Evolutionary conservation across 2,113 vertebrate genomes (phyloP).

Genomic region (Myrmecobius fasciatus): DNA sequence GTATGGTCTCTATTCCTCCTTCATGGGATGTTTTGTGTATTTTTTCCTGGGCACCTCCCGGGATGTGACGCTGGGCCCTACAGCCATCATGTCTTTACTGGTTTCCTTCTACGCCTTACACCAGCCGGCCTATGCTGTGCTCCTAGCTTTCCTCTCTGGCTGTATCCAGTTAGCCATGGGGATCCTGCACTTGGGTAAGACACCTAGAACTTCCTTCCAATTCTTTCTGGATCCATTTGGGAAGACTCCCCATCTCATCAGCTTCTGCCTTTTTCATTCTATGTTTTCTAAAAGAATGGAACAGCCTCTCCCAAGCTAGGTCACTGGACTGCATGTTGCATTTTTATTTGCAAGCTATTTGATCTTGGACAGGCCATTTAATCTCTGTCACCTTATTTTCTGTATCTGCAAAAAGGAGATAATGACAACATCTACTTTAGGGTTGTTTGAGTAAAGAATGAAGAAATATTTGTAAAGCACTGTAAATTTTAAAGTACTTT

Average conservation of each 20-base stretch:
- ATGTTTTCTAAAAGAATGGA: not conserved
- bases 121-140: conserved; percentile 86
- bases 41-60: conserved; percentile 95
- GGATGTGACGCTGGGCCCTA: conserved; percentile 96
- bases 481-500: not conserved
- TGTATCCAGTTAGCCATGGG: conserved; percentile 92
- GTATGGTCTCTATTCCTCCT: conserved; percentile 96
- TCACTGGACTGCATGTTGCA: not conserved
- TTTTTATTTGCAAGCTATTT: not conserved
- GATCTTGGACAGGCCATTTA: not conserved
- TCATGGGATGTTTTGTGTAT: conserved; percentile 96
- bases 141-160: conserved; percentile 93
- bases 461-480: not conserved
- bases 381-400: not conserved
- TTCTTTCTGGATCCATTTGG: not conserved
- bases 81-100: conserved; percentile 97
- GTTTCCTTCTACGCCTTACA: conserved; percentile 90
- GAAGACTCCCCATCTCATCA: not conserved
- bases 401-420: not conserved
- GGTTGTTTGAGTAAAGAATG: not conserved
- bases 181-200: conserved; percentile 91
- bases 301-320: not conserved
- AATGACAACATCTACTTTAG: not conserved
- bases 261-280: accelerated
- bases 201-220: not conserved